Conservation (phyloP, 2,797 vertebrate genomes). For the Lithobates pipiens region DNA sequence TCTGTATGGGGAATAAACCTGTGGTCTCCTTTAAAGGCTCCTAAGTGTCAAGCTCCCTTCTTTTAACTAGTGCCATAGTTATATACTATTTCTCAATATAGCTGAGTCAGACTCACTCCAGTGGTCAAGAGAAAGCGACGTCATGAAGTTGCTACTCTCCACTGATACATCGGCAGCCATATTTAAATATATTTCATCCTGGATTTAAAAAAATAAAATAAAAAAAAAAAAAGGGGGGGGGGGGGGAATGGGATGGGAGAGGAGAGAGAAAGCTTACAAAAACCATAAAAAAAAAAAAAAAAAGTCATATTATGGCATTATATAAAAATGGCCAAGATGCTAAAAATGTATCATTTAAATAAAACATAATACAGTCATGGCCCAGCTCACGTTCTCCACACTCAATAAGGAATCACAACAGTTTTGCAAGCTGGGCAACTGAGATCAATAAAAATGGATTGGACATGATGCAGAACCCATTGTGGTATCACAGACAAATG, state of each 20-base stretch:
- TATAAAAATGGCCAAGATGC: not conserved
- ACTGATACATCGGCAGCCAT: constrained; percentile 48
- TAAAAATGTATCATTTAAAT: not conserved
- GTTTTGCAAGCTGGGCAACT: not conserved
- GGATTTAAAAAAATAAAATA: not conserved
- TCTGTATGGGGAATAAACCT: not conserved
- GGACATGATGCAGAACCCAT: constrained; percentile 8
- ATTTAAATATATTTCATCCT: constrained; percentile 43
- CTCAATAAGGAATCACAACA: not conserved
- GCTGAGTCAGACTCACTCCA: constrained; percentile 54
- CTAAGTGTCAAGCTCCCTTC: not conserved
- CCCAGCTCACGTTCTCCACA: not conserved
- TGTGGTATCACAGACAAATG: constrained; percentile 6
- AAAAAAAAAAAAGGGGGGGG: too few species aligned
- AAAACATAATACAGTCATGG: not conserved
- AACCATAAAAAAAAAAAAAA: not conserved
- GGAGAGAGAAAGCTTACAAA: not conserved
- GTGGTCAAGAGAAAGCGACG: constrained; percentile 51
- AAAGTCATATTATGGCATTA: not conserved
- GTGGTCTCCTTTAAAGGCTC: not conserved
- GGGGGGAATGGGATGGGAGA: too few species aligned
- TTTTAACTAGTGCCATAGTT: constrained; percentile 31
- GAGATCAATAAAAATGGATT: not conserved
- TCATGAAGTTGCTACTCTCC: constrained; percentile 49
- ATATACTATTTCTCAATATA: constrained; percentile 43